A percentile compares a stretch with the other conserved stretches of the same genome.
Evolutionary conservation across 2,113 vertebrate species (phyloP).

Genomic region (Anarrhichthys ocellatus): DNA sequence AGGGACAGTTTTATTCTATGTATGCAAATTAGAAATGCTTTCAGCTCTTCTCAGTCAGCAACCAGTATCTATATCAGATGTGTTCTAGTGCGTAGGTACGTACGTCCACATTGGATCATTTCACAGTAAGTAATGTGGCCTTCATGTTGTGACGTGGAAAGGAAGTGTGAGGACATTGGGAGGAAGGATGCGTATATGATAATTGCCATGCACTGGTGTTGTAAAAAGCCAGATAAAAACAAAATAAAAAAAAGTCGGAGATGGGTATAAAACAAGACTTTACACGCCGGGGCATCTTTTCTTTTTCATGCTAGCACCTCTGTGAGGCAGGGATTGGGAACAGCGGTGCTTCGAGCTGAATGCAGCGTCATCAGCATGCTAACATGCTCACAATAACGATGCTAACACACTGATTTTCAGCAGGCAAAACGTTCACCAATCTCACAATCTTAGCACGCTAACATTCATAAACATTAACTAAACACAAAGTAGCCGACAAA

Average conservation of each 20-base stretch:
- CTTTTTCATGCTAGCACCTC: too few species aligned
- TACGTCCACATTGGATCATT: background rate
- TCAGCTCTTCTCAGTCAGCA: background rate
- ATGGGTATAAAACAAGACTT: background rate
- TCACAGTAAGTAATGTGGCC: background rate
- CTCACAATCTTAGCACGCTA: background rate
- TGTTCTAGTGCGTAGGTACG: background rate
- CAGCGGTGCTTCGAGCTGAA: too few species aligned
- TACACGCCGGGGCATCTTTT: background rate
- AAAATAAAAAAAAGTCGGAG: too few species aligned
- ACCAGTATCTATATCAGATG: background rate
- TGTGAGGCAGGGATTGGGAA: too few species aligned
- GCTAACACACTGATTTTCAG: background rate
- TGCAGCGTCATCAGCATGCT: too few species aligned
- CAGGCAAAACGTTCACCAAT: background rate
- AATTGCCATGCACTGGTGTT: background rate
- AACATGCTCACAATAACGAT: background rate
- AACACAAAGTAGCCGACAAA: background rate
- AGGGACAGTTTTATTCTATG: background rate
- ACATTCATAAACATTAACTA: background rate
- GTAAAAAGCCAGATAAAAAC: too few species aligned
- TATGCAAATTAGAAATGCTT: background rate
- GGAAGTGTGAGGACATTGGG: too few species aligned
- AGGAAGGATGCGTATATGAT: too few species aligned
- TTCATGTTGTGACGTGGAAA: too few species aligned